These are phyloP conservation scores for Drosophila erecta DNA, from an alignment of 1,140 invertebrate genomes.

Conservation along the genomic window DNA sequence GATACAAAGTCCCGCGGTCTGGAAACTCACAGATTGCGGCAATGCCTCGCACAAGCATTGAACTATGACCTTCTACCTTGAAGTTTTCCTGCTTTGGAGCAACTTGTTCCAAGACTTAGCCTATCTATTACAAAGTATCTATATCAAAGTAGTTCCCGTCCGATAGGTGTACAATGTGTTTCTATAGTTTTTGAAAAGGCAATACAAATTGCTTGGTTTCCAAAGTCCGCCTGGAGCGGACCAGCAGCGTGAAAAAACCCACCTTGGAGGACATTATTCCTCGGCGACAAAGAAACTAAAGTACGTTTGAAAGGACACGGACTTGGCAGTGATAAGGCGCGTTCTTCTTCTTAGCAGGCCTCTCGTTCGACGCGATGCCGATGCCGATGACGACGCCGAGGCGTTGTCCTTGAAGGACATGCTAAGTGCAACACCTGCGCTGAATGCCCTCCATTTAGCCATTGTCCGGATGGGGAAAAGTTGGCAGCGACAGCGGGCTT, in stretches of 20 bases:
- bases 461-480: conserved; percentile 53
- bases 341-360: conserved; percentile 6
- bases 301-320: not conserved
- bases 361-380: conserved; percentile 6
- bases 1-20: not conserved
- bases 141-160: not conserved
- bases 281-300: not conserved
- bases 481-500: conserved; percentile 36
- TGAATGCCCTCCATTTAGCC: conserved; percentile 61
- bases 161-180: not conserved
- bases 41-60: not conserved
- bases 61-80: not conserved
- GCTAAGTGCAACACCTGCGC: conserved; percentile 72
- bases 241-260: not conserved
- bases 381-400: not conserved
- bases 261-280: not conserved
- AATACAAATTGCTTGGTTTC: not conserved
- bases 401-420: conserved; percentile 56
- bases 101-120: not conserved
- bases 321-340: conserved; percentile 37
- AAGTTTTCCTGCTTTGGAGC: not conserved
- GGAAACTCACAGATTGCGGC: not conserved
- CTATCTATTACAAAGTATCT: too few relatives aligned
- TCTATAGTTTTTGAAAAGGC: not conserved
- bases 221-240: not conserved